These are phyloP conservation scores for Tribolium freemani DNA, from an alignment of 2,888 invertebrate species.

Conservation along the genomic window DNA sequence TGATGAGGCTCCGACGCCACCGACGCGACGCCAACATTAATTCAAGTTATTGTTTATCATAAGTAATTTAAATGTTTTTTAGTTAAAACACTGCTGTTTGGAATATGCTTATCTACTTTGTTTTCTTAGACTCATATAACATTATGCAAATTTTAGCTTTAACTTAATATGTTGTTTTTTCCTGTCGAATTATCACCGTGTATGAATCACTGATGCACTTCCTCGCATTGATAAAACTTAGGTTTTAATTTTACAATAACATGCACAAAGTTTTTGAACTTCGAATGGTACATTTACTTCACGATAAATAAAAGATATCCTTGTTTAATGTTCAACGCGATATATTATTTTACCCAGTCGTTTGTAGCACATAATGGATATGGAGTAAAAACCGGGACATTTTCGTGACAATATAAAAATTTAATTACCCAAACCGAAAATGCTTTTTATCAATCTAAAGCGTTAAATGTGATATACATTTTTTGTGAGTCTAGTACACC, in stretches of 20 bases:
- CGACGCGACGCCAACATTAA: slow-evolving; percentile 27
- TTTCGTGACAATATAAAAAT: slow-evolving; percentile 41
- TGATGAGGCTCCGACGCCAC: slow-evolving; percentile 30
- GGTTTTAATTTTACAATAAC: slow-evolving; percentile 7
- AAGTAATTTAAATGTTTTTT: slow-evolving; percentile 19
- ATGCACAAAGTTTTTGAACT: not conserved
- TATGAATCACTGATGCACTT: slow-evolving; percentile 28
- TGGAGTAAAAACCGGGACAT: not conserved
- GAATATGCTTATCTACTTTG: slow-evolving; percentile 32
- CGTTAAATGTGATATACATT: slow-evolving; percentile 18
- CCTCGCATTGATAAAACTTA: not conserved
- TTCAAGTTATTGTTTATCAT: slow-evolving; percentile 25
- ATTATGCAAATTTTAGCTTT: slow-evolving; percentile 18
- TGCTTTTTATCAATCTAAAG: slow-evolving; percentile 32
- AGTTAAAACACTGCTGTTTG: not conserved
- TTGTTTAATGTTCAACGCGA: not conserved
- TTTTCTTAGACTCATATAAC: slow-evolving; percentile 19
- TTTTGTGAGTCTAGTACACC: not conserved
- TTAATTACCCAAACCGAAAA: slow-evolving; percentile 30
- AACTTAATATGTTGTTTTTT: slow-evolving; percentile 26
- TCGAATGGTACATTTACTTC: not conserved
- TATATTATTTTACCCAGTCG: not conserved
- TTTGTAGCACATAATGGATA: not conserved
- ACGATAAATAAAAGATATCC: not conserved
- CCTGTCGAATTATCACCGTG: slow-evolving; percentile 27